Evolutionary conservation across 1,140 invertebrate genomes (phyloP), one percentile per base, ranked within the genome.

Genomic region (Matsumurasca onukii): DNA sequence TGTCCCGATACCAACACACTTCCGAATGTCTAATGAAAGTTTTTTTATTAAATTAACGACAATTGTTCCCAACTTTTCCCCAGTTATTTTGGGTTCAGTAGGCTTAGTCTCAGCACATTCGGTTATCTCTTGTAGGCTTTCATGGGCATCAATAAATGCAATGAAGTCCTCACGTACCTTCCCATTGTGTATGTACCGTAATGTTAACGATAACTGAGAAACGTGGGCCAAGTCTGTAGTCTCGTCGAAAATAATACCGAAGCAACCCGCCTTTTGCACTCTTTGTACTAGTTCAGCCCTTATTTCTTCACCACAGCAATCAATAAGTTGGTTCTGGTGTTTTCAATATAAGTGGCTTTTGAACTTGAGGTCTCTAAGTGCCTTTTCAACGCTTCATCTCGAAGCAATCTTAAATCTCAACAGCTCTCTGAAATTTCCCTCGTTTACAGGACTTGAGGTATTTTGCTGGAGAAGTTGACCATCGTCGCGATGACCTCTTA

Each of bases 291-390:
- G 72, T 20, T 25, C 55, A 34, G 66, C 31, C 66, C 66, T 55
- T 24, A 77, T 74, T 70, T 74, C 68, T 59, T 73, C 62, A 25
- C 70, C 72, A 64, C 73, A 77, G 2, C 31, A 57, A 2, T 74
- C 65, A 52, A 77, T 78, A 3, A 78, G 27, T 34, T 76, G 66
- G 66, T 78, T 77, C 68, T 78, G 77, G 0, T 74, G 69, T 74
- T 75, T 66, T 74, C 77, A 13, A 74, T 74, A 62, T 76, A 77
- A 3, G 68, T 75, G 17, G 74, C 70, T 57, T 73, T 73, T 2
- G 55, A 45, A 31, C 31, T 27, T 3, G 70, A 31, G 24, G 51
- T 73, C 71, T 75, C 67, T 25, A 78, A 68, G 68, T 77, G 76
- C 9, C 71, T 12, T 62, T 66, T 45, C 30, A 77, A 66, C 64